Percentiles rank a stretch among this genome's conserved stretches.
Evolutionary conservation across 2,888 invertebrate species (phyloP).

Genomic region (Trissolcus brochymenae): DNA sequence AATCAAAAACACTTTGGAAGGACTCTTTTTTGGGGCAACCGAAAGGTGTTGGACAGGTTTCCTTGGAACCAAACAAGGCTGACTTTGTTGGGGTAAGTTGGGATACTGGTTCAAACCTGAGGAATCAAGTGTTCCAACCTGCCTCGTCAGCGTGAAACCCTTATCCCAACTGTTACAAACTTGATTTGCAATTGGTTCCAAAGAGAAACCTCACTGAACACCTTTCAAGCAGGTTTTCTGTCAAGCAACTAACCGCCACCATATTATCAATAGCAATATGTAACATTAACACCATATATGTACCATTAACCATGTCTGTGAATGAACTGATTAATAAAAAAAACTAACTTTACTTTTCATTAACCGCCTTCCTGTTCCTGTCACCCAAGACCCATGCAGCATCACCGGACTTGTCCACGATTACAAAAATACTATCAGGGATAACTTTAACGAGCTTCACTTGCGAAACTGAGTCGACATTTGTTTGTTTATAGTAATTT

Average conservation of each 20-base stretch:
- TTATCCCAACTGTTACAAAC: conserved; percentile 1
- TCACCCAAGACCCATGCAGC: conserved; percentile 22
- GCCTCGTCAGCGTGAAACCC: background rate
- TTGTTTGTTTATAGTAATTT: conserved; percentile 72
- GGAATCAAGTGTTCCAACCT: conserved; percentile 25
- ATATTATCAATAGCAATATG: background rate
- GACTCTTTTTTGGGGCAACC: conserved; percentile 13
- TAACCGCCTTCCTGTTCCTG: conserved; percentile 16
- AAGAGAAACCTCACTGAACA: conserved; percentile 8
- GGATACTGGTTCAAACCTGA: conserved; percentile 15
- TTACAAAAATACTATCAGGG: conserved; percentile 6
- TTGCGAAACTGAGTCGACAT: conserved; percentile 13
- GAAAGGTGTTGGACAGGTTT: conserved; percentile 24
- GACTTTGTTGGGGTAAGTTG: conserved; percentile 18
- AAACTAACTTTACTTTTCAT: conserved; percentile 29
- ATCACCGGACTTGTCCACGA: background rate
- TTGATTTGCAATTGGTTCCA: conserved; percentile 11
- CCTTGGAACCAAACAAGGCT: conserved; percentile 4
- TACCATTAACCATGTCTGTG: no score
- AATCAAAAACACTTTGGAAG: conserved; percentile 7
- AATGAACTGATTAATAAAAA: background rate
- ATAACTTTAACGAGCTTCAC: conserved; percentile 13
- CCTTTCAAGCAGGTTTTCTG: conserved; percentile 22
- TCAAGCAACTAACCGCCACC: conserved; percentile 7
- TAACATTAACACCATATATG: background rate